Evolutionary conservation across 2,888 invertebrate species (phyloP), one percentile per base, ranked within the genome.

Genomic region (Coelinius sp.): DNA sequence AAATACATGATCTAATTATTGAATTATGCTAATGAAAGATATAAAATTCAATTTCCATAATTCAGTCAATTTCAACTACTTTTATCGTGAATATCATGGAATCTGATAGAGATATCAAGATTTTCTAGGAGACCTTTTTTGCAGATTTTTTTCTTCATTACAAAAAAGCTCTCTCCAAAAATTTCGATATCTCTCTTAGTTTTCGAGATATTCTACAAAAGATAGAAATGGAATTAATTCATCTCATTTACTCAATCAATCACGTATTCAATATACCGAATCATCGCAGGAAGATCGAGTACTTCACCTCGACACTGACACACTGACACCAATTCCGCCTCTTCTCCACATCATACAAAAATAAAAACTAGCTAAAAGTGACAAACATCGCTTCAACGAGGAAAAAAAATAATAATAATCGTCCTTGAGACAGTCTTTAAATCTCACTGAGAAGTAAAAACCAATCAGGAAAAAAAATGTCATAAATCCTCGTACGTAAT

Each of bases 251-350:
- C 24, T 24, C 52, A 52, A 52, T 52, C 4, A 22, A 17, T 46
- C 73, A 31, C 49, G 46, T 66, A 56, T 65, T 73, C 20, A 49
- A 49, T 49, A 49, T 6, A n/a, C 56, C n/a, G 22, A 27, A 27
- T 56, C 7, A 6, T 17, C 31, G 1, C 1, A 14, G 14, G 10
- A 46, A 17, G 17, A 4, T 17, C n/a, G 2, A 14, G 31, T 14
- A 22, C 68, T 35, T 53, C 56, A 52, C 76, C 76, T 77, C 77
- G 84, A 85, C 85, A 85, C 82, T 85, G 85, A 84, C 85, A 85
- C 78, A 85, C 83, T 85, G 81, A 84, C 85, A 85, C 82, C 38
- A 35, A 49, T 49, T 24, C 35, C 41, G 59, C 67, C 14, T 7
- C 24, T 35, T 12, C 7, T n/a, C 27, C 24, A 31, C 25, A 14